Percentiles rank a stretch among this genome's conserved stretches.
These are phyloP conservation scores for Lithophane semibrunnea DNA, from an alignment of 2,888 invertebrate genomes.

Conservation along the genomic window DNA sequence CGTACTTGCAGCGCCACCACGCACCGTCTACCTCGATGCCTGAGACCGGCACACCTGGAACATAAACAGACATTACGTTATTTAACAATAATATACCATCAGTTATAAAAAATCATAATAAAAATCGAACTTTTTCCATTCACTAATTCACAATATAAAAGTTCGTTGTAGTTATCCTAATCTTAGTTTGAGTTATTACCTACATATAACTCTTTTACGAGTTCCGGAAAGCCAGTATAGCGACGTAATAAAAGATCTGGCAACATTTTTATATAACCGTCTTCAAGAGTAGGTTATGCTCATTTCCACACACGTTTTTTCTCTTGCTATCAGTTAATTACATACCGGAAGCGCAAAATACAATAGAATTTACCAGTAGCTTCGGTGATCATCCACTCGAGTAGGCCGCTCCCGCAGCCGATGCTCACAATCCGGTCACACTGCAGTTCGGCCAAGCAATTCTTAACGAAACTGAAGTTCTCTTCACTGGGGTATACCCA, in stretches of 20 bases:
- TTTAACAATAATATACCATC: not conserved
- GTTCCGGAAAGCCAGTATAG: not conserved
- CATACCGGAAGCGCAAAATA: not conserved
- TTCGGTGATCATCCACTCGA: slow-evolving; percentile 94
- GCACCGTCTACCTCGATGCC: slow-evolving; percentile 94
- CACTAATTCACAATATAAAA: not conserved
- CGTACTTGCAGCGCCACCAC: slow-evolving; percentile 95
- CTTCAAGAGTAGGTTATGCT: not conserved
- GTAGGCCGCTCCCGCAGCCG: slow-evolving; percentile 95
- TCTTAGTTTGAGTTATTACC: not conserved
- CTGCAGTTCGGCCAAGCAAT: slow-evolving; percentile 81
- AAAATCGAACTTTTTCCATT: not conserved
- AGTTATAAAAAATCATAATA: not conserved
- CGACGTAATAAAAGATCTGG: not conserved
- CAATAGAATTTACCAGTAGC: slow-evolving; percentile 89
- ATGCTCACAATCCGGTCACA: slow-evolving; percentile 91
- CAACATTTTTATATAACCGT: not conserved
- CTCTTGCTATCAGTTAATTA: not conserved
- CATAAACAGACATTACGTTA: not conserved
- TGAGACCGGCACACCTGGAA: slow-evolving; percentile 90
- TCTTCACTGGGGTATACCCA: slow-evolving; percentile 94
- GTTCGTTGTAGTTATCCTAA: not conserved
- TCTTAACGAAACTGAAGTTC: slow-evolving; percentile 91
- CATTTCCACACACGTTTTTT: not conserved
- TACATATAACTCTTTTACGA: not conserved